Conservation (phyloP, 2,888 invertebrate genomes). For the Lacanobia wlatinum region DNA sequence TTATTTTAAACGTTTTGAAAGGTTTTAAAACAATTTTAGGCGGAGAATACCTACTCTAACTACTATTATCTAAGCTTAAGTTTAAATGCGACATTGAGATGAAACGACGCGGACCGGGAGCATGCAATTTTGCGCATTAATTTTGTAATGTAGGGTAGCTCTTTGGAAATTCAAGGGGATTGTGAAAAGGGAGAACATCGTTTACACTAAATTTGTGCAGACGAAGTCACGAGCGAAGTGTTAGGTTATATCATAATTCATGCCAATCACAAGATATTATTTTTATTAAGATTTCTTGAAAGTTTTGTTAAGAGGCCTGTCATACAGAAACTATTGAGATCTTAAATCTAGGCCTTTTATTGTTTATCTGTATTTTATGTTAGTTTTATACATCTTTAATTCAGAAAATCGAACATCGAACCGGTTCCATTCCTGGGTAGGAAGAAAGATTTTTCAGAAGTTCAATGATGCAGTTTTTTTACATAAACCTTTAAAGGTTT, state of each 20-base stretch:
- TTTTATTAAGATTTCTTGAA: slow-evolving; percentile 4
- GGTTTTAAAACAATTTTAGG: slow-evolving; percentile 7
- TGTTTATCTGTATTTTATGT: slow-evolving; percentile 1
- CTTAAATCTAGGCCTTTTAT: not conserved
- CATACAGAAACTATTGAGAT: slow-evolving; percentile 2
- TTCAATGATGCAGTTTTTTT: too few relatives aligned
- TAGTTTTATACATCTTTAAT: not conserved
- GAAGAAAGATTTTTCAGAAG: too few relatives aligned
- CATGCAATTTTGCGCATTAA: too few relatives aligned
- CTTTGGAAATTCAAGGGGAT: too few relatives aligned
- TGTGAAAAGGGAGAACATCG: too few relatives aligned
- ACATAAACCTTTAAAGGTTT: too few relatives aligned
- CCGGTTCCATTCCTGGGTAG: not conserved
- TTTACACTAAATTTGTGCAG: too few relatives aligned
- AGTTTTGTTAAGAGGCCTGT: not conserved
- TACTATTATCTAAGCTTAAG: not conserved
- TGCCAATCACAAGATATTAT: slow-evolving; percentile 10
- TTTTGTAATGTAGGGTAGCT: too few relatives aligned
- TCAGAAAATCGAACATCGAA: too few relatives aligned
- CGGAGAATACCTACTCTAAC: slow-evolving; percentile 5
- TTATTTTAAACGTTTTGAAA: slow-evolving; percentile 23
- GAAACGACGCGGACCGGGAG: too few relatives aligned
- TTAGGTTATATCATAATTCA: not conserved
- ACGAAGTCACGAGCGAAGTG: too few relatives aligned
- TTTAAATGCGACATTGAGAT: slow-evolving; percentile 3